Percentiles rank a stretch among this genome's conserved stretches.
Evolutionary conservation across 2,113 vertebrate genomes (phyloP).

Genomic region (Vulpes lagopus): DNA sequence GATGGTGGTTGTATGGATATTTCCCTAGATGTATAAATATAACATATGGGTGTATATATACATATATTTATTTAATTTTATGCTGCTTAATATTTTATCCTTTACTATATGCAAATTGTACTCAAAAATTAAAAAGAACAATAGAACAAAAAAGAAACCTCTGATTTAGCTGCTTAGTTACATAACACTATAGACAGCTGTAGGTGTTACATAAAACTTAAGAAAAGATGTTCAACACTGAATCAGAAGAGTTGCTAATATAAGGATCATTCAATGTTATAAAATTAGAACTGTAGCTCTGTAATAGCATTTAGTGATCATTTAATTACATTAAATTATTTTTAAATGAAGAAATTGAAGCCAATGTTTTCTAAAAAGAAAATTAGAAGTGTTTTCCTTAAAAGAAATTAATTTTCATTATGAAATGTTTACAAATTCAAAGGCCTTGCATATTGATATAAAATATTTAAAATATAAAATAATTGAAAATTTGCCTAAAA

Average conservation of each 20-base stretch:
- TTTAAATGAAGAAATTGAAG: slow-evolving; percentile 27
- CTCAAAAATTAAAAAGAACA: not conserved
- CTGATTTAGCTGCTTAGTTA: not conserved
- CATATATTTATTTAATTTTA: not conserved
- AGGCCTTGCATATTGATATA: not conserved
- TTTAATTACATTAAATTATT: slow-evolving; percentile 30
- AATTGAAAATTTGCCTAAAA: not conserved
- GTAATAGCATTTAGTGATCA: not conserved
- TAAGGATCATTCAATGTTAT: not conserved
- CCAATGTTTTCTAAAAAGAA: not conserved
- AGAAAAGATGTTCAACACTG: not conserved
- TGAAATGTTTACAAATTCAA: not conserved
- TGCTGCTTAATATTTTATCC: not conserved
- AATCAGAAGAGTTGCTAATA: not conserved
- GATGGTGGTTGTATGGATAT: not conserved
- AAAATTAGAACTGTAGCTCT: not conserved
- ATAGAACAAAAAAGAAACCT: not conserved
- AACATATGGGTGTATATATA: not conserved
- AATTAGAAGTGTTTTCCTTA: not conserved
- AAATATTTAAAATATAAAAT: slow-evolving; percentile 5
- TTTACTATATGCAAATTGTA: not conserved
- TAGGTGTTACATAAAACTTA: not conserved
- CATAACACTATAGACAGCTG: not conserved
- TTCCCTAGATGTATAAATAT: not conserved
- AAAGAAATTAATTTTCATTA: not conserved